Evolutionary conservation across 2,113 vertebrate genomes (phyloP).

Genomic region (Lamprotornis superbus): DNA sequence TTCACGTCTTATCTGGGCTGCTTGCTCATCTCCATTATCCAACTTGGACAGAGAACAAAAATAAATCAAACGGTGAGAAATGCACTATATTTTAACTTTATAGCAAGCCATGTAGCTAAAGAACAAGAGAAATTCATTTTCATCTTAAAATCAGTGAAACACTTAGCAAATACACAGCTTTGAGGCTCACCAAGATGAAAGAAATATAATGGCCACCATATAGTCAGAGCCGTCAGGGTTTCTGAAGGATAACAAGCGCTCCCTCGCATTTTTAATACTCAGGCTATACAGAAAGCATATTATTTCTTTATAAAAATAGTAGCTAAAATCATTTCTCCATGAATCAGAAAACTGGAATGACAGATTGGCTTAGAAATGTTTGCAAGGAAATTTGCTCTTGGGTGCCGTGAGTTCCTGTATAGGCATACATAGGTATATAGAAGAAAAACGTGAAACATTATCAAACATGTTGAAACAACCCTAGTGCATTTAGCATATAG

Average conservation of each 20-base stretch:
- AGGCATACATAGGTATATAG: background rate
- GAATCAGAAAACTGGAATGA: background rate
- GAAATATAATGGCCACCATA: background rate
- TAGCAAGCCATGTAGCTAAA: background rate
- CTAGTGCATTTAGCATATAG: background rate
- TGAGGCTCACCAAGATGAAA: background rate
- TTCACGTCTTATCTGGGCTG: constrained; percentile 95
- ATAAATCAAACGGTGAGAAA: background rate
- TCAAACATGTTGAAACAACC: accelerated
- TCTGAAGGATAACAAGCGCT: background rate
- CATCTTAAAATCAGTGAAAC: background rate
- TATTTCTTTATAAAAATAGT: background rate
- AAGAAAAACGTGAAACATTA: background rate
- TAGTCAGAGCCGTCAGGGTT: background rate
- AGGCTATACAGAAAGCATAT: background rate
- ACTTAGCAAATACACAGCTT: background rate
- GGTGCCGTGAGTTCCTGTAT: background rate
- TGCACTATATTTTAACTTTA: background rate
- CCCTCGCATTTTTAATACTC: background rate
- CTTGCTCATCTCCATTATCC: constrained; percentile 96
- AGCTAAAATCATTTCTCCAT: background rate
- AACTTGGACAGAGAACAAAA: constrained; percentile 73
- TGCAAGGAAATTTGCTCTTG: background rate
- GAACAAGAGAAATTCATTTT: background rate
- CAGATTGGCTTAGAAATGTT: background rate